A percentile compares a stretch with the other conserved stretches of the same genome.
These are phyloP conservation scores for Scaptomyza caliginosa DNA, from an alignment of 2,888 invertebrate genomes.

Conservation along the genomic window DNA sequence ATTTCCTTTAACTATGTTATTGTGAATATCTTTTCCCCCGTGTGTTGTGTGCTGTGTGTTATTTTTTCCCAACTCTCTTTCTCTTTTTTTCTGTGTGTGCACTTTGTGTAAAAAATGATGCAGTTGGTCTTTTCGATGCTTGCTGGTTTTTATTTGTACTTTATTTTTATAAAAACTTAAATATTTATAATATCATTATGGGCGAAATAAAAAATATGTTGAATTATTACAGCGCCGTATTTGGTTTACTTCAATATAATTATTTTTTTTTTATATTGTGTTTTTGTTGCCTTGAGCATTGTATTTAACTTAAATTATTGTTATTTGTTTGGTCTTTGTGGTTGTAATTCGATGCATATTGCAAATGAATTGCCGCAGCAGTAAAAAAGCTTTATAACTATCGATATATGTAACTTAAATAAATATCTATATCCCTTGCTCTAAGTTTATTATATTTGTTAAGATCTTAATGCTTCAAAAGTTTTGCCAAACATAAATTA, in stretches of 20 bases:
- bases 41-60: background rate
- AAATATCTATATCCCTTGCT: background rate
- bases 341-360: constrained; percentile 24
- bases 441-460: background rate
- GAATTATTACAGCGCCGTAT: constrained; percentile 13
- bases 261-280: background rate
- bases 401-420: background rate
- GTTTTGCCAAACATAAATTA: too few relatives aligned
- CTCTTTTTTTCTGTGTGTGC: constrained; percentile 4
- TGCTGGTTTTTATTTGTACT: constrained; percentile 1
- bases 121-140: constrained; percentile 20
- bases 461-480: background rate
- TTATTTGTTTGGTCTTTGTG: constrained; percentile 44
- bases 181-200: constrained; percentile 40
- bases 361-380: constrained; percentile 7
- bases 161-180: constrained; percentile 17
- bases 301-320: constrained; percentile 48
- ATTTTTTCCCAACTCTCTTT: background rate
- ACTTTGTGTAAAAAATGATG: constrained; percentile 2
- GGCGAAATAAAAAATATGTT: constrained; percentile 9
- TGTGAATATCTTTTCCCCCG: background rate
- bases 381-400: background rate
- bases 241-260: constrained; percentile 4
- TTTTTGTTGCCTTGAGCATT: constrained; percentile 1
- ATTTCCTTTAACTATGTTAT: background rate